phyloP scores from a whole-genome alignment of 2,797 vertebrate genomes.

The Coccyzus lansbergi region DNA sequence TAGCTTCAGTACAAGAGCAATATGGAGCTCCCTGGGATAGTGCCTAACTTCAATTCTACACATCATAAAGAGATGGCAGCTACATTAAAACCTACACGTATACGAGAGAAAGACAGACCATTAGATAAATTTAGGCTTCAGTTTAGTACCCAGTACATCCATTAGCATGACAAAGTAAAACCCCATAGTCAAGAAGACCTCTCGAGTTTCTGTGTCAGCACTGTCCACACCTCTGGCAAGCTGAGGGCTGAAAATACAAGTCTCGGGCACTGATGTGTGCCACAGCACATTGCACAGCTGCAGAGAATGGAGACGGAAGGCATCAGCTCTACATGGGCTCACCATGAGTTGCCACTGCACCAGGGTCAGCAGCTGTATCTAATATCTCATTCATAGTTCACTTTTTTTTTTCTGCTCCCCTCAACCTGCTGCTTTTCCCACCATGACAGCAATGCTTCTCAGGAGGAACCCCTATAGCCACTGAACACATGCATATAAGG shows the following conservation, averaged over 20 bases:
- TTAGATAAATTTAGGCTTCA: neutral
- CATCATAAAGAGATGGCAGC: neutral
- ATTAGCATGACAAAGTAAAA: neutral
- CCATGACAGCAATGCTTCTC: neutral
- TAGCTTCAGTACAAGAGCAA: neutral
- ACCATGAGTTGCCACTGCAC: rapidly evolving
- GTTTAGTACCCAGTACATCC: rapidly evolving
- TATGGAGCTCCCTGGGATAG: neutral
- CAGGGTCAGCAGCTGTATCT: neutral
- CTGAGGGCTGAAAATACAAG: neutral
- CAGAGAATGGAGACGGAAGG: neutral
- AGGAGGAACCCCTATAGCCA: too few relatives aligned
- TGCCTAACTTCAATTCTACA: neutral
- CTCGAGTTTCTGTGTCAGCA: neutral
- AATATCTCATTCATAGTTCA: neutral
- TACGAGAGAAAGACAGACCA: neutral
- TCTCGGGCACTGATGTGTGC: rapidly evolving
- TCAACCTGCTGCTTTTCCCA: neutral
- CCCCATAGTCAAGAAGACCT: neutral
- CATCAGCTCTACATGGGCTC: neutral
- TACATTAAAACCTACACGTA: neutral
- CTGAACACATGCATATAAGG: rapidly evolving
- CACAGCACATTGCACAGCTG: neutral
- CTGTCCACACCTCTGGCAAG: neutral
- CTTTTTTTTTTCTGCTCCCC: too few relatives aligned